phyloP scores from a whole-genome alignment of 2,888 invertebrate genomes.

The Penaeus monodon region DNA sequence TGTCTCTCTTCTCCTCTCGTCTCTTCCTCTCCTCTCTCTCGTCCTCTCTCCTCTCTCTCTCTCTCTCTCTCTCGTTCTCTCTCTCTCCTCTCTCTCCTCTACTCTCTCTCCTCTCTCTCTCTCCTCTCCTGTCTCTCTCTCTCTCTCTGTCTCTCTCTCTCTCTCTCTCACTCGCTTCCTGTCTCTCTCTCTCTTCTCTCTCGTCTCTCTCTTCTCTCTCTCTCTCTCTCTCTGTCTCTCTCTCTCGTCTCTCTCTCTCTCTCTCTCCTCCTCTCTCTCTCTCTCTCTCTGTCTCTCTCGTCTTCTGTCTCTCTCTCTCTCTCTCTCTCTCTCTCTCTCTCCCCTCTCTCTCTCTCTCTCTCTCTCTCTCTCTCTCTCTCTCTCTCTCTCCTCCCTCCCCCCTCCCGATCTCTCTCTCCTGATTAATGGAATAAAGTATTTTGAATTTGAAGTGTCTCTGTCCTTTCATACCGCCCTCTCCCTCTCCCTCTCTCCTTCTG shows the following conservation, averaged over 20 bases:
- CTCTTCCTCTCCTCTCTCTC: constrained; percentile 2
- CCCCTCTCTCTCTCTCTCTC: no score
- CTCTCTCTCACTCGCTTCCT: not conserved
- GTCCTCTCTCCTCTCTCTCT: not conserved
- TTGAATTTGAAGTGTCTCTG: not conserved
- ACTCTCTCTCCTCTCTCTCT: not conserved
- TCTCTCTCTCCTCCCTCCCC: not conserved
- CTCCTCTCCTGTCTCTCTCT: not conserved
- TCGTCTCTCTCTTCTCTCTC: no score
- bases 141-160: not conserved
- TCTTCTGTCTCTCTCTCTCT: not conserved
- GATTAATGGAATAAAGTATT: not conserved
- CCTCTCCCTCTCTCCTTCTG: not conserved
- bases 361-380: not conserved
- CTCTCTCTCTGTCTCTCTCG: not conserved
- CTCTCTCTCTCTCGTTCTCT: not conserved
- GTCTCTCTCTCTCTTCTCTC: not conserved
- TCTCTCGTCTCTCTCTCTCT: not conserved
- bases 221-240: not conserved
- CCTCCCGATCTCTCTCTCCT: no score
- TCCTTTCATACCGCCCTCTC: not conserved
- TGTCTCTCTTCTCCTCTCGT: not conserved
- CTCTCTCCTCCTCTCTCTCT: not conserved
- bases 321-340: not conserved
- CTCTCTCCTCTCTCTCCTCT: not conserved